Percentiles rank a stretch among this genome's conserved stretches.
Conservation (phyloP, 2,888 invertebrate species). For the Arctia plantaginis region DNA sequence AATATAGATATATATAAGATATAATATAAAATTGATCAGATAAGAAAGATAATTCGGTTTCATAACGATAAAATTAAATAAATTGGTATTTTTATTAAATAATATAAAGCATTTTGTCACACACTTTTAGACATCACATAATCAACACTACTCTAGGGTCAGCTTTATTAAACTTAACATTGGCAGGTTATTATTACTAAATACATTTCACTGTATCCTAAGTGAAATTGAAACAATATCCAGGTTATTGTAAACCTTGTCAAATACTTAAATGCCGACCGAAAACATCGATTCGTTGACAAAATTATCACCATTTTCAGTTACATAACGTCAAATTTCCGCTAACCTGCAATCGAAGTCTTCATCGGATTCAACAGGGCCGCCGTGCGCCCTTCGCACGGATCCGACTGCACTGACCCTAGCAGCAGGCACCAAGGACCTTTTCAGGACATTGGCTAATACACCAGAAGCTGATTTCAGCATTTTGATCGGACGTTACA, state of each 20-base stretch:
- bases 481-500: slow-evolving; percentile 75
- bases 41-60: neutral
- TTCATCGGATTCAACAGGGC: slow-evolving; percentile 91
- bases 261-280: neutral
- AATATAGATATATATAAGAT: no score
- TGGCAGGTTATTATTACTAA: neutral
- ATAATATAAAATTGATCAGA: no score
- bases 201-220: neutral
- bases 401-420: slow-evolving; percentile 72
- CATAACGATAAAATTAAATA: neutral
- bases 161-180: neutral
- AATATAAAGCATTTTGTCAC: neutral
- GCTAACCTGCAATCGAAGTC: slow-evolving; percentile 92
- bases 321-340: slow-evolving; percentile 83
- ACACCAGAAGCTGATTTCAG: slow-evolving; percentile 79
- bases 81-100: neutral
- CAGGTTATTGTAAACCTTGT: neutral
- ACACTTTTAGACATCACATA: neutral
- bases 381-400: slow-evolving; percentile 76
- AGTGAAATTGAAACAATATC: neutral
- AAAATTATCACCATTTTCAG: slow-evolving; percentile 62
- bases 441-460: slow-evolving; percentile 75
- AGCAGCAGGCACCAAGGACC: slow-evolving; percentile 71
- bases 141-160: neutral
- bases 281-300: slow-evolving; percentile 31